phyloP scores from a whole-genome alignment of 2,888 invertebrate species.

The Hypselothyrea guttata region DNA sequence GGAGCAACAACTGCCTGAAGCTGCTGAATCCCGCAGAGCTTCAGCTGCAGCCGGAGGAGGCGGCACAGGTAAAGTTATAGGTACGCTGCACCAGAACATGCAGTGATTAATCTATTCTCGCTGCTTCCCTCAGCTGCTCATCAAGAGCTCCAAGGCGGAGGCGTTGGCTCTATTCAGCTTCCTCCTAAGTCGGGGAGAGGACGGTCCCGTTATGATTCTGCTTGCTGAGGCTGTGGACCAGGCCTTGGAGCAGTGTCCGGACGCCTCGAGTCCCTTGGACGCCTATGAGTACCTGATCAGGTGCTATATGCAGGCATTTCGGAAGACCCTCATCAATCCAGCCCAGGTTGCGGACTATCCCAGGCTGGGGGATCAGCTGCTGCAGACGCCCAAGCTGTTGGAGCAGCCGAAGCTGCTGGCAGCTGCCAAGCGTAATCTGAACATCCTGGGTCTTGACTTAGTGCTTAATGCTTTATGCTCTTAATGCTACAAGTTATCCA shows the following conservation, averaged over 20 bases:
- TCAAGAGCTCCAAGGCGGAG: no score
- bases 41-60: no score
- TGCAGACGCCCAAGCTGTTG: slow-evolving; percentile 20
- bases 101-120: no score
- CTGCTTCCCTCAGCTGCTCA: no score
- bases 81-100: slow-evolving; percentile 15
- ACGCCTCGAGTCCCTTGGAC: not conserved
- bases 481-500: no score
- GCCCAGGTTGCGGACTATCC: slow-evolving; percentile 20
- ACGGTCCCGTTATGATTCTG: no score
- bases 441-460: no score
- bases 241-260: not conserved
- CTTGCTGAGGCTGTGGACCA: slow-evolving; percentile 6
- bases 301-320: slow-evolving; percentile 29
- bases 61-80: no score
- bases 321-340: slow-evolving; percentile 5
- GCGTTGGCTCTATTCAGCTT: no score
- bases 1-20: slow-evolving; percentile 14
- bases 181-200: no score
- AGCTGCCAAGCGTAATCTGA: slow-evolving; percentile 13
- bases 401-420: not conserved
- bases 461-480: no score
- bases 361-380: slow-evolving; percentile 14
- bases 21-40: not conserved
- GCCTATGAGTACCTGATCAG: slow-evolving; percentile 21